Conservation (phyloP, 2,113 vertebrate species). For the Collichthys lucidus region DNA sequence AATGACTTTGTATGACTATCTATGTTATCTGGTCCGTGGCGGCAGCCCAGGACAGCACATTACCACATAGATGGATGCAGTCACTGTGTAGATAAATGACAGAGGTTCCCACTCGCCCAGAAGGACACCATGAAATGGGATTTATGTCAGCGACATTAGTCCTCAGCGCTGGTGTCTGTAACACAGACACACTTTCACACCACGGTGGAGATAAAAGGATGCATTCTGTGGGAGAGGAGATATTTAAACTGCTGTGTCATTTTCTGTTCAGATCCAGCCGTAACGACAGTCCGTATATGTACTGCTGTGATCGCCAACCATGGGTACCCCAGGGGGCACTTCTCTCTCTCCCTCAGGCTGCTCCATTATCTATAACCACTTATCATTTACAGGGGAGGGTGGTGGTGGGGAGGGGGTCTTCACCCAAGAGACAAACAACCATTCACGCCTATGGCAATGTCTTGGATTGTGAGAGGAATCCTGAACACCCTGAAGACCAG, state of each 20-base stretch:
- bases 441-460: too few relatives aligned
- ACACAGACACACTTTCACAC: conserved; percentile 1
- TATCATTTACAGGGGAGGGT: too few relatives aligned
- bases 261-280: conserved; percentile 15
- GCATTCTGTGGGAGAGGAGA: conserved; percentile 17
- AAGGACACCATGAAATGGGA: conserved; percentile 58
- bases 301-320: neutral
- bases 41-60: conserved; percentile 40
- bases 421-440: too few relatives aligned
- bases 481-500: too few relatives aligned
- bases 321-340: too few relatives aligned
- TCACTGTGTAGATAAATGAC: conserved; percentile 58
- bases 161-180: conserved; percentile 29
- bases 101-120: conserved; percentile 42
- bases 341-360: too few relatives aligned
- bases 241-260: conserved; percentile 60
- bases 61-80: conserved; percentile 61
- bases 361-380: too few relatives aligned
- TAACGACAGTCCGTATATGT: neutral
- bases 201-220: conserved; percentile 38
- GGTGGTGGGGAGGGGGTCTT: too few relatives aligned
- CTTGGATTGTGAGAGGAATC: too few relatives aligned
- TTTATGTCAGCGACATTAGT: conserved; percentile 62
- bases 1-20: conserved; percentile 50
- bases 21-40: conserved; percentile 27